Evolutionary conservation across 2,113 vertebrate species (phyloP), one percentile per base, ranked within the genome.

Genomic region (Tetraodon nigroviridis): DNA sequence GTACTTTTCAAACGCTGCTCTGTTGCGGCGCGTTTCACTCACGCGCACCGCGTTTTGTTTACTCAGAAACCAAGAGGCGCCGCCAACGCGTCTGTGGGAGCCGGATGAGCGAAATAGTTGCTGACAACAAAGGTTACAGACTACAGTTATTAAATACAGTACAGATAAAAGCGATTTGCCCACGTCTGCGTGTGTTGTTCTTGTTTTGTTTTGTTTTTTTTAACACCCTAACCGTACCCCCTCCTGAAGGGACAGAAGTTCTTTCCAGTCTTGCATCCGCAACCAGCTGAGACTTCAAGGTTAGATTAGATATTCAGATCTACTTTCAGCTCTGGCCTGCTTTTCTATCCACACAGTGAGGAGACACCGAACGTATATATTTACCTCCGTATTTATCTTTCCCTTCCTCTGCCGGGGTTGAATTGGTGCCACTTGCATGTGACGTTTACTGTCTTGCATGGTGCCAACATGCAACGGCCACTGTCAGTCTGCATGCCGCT

Each of bases 401-500:
- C n/a, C 44, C 44, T 46, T 86, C 74, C 77, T 82, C 74, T 89
- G 84, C 71, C 80, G 85, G 84, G 89, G 87, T 87, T 90, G 77
- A 88, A 83, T 84, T 80, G 75, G 88, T 6, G 84, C 91, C 90
- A 92, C 92, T 92, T 95, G 96, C 95, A 98, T 97, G 96, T 92
- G 89, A 92, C 94, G 91, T 98, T 92, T 91, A 88, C 87, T 90
- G 95, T 93, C 95, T 95, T 97, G 95, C 96, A 97, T 98, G 95
- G 90, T 82, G 78, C 90, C 89, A 75, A 93, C 95, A 97, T 97
- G 95, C 96, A 96, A 91, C 64, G 94, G 95, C 94, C 90, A 89
- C 90, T 92, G 91, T 89, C 86, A 90, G 93, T 95, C 92, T 98
- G 96, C 96, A 98, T 98, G 96, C 95, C 90, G 93, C 95, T 97